Evolutionary conservation across 2,113 vertebrate genomes (phyloP), one percentile per base, ranked within the genome.

Genomic region (Aphyosemion australe): DNA sequence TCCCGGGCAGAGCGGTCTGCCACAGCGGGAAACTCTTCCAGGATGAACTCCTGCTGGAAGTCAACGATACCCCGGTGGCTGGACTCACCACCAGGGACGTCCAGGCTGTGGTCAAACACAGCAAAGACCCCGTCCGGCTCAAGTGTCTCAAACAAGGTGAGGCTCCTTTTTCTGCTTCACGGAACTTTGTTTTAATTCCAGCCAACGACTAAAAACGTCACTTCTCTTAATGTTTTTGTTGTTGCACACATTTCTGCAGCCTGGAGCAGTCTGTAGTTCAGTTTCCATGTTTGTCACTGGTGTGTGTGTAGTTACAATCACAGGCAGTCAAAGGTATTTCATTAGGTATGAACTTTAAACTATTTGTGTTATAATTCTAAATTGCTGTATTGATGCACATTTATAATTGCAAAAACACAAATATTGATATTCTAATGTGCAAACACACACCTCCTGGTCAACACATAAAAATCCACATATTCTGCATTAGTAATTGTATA

Each of bases 111-210:
- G 93, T 98, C 89, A 94, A 93, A 62, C 96, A 98, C 93, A 96
- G 96, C 93, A 96, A 94, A 89, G 95, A 97, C 83, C 97, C 97
- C 68, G 92, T 99, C 69, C 93, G 96, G 32, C 94, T 99, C 76
- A 98, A 98, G 93, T 97, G 95, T 88, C 95, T 98, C 89, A 95
- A 93, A 88, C 95, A 95, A 96, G 97, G 96, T 98, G 90, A 92
- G 94, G 31, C 13, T 59, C 31, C n/a, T 34, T 26, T 56, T 13
- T 26, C 1, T 26, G 26, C 26, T 26, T 2, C 26, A 26, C 26
- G 26, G 26, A 4, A 26, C 26, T 26, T 26, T 13, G 7, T 18
- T 55, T n/a, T 39, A 18, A 9, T 11, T 18, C 65, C 53, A 31
- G 4, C 20, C 34, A 59, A 16, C 51, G 34, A 12, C 6, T 61